A percentile compares a stretch with the other conserved stretches of the same genome.
Evolutionary conservation across 2,113 vertebrate genomes (phyloP).

Genomic region (Brachypteracias leptosomus): DNA sequence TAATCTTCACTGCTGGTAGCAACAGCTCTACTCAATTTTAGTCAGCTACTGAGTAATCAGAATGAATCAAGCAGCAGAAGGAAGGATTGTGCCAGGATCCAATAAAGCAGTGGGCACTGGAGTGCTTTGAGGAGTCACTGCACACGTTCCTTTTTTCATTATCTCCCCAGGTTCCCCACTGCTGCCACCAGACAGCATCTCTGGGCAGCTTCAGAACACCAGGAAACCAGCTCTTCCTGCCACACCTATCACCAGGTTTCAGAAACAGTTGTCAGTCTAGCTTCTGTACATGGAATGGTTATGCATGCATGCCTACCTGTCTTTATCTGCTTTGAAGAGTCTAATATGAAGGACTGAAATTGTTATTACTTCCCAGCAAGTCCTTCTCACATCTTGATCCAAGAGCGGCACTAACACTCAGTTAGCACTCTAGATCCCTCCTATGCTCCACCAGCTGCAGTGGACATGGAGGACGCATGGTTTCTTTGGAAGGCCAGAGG

Average conservation of each 20-base stretch:
- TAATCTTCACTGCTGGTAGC: neutral
- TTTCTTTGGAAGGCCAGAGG: neutral
- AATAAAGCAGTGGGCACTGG: neutral
- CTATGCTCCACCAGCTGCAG: neutral
- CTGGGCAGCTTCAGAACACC: neutral
- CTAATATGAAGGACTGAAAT: neutral
- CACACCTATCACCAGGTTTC: neutral
- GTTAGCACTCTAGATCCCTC: neutral
- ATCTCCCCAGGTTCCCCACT: neutral
- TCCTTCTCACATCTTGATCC: neutral
- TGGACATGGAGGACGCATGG: fast-evolving
- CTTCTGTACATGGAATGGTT: neutral
- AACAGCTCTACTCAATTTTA: slow-evolving; percentile 46
- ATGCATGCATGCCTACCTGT: neutral
- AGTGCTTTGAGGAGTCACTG: neutral
- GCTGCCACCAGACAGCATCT: neutral
- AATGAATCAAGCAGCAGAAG: slow-evolving; percentile 29
- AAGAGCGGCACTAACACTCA: neutral
- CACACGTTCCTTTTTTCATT: neutral
- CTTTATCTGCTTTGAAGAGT: neutral
- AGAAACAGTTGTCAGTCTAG: neutral
- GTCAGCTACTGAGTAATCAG: slow-evolving; percentile 4
- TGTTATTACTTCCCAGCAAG: neutral
- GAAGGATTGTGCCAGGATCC: neutral
- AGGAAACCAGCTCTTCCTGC: slow-evolving; percentile 1